Evolutionary conservation across 2,888 invertebrate genomes (phyloP), one percentile per base, ranked within the genome.

Genomic region (Dryadula phaetusa): DNA sequence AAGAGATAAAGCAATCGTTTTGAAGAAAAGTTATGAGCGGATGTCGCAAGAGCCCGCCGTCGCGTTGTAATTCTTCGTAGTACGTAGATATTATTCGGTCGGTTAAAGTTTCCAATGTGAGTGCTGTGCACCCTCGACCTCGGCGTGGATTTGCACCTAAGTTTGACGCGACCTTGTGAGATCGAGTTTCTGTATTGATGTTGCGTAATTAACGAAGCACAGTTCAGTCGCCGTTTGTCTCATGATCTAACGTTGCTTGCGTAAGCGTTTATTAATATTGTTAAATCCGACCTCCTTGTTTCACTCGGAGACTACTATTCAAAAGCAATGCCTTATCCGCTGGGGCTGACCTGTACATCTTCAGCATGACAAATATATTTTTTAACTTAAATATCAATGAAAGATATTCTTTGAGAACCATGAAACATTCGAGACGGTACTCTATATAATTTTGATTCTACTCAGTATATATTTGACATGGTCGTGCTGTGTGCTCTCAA

Each of bases 201-300:
- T 74, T 74, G 71, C 73, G 73, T 66, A 71, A 74, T 73, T 71
- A 71, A 28, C 64, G 65, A 54, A 67, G 65, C 67, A 63, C 63
- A 46, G 46, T 34, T 64, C 62, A 60, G 44, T 56, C 61, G 67
- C 28, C 56, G 49, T 64, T 64, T 70, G 65, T 68, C 64, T 67
- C 54, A 61, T 63, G 54, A 62, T 65, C 67, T 65, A 71, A 71
- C 65, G 40, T 32, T 22, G 6, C 12, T 40, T 58, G 25, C 46
- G 47, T 42, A 47, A 60, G 60, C 60, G 42, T 5, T 64, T 64
- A 40, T 56, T 56, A 25, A 56, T 64, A 20, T 40, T 54, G 54
- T 56, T 49, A 49, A 49, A 56, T 37, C 37, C 37, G 20, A 8
- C 22, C 56, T n/a, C 56, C 40, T 56, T 40, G 22, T 37, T 56